phyloP scores from a whole-genome alignment of 2,888 invertebrate species.

The Cryptus armator region DNA sequence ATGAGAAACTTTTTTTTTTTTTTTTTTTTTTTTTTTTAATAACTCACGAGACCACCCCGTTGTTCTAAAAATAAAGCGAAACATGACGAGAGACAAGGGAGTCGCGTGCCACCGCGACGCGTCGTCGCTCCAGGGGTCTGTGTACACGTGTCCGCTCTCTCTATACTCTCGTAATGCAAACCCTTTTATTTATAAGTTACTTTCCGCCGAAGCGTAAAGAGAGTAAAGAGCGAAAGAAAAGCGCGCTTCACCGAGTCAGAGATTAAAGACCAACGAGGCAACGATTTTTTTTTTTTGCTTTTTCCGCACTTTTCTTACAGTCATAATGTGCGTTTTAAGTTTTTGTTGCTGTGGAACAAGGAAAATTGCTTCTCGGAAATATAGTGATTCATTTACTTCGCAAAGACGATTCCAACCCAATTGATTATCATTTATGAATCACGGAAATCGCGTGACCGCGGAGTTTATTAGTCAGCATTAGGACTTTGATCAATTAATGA shows the following conservation, averaged over 20 bases:
- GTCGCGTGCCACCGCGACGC: constrained; percentile 69
- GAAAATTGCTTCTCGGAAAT: constrained; percentile 42
- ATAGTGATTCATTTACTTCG: constrained; percentile 47
- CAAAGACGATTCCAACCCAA: constrained; percentile 38
- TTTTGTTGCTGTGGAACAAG: constrained; percentile 1
- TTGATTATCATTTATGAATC: constrained; percentile 61
- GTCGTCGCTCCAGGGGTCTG: constrained; percentile 65
- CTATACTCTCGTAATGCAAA: constrained; percentile 22
- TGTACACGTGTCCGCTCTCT: constrained; percentile 53
- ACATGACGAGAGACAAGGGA: constrained; percentile 46
- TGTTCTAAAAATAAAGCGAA: constrained; percentile 60
- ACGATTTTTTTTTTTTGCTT: neutral
- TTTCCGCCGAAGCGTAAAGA: constrained; percentile 15
- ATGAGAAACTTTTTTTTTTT: constrained; percentile 6
- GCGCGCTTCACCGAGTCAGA: neutral
- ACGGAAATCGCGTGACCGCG: constrained; percentile 32
- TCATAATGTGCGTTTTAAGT: neutral
- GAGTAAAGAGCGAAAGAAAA: constrained; percentile 9
- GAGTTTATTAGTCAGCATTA: constrained; percentile 45
- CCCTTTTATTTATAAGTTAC: constrained; percentile 53
- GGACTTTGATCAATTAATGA: constrained; percentile 19
- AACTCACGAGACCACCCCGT: constrained; percentile 53
- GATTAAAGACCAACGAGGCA: constrained; percentile 12
- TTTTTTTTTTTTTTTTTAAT: constrained; percentile 16
- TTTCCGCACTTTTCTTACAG: neutral